Base-by-base conservation (phyloP, 2,888 invertebrate species). In the Hemithea aestivaria region DNA sequence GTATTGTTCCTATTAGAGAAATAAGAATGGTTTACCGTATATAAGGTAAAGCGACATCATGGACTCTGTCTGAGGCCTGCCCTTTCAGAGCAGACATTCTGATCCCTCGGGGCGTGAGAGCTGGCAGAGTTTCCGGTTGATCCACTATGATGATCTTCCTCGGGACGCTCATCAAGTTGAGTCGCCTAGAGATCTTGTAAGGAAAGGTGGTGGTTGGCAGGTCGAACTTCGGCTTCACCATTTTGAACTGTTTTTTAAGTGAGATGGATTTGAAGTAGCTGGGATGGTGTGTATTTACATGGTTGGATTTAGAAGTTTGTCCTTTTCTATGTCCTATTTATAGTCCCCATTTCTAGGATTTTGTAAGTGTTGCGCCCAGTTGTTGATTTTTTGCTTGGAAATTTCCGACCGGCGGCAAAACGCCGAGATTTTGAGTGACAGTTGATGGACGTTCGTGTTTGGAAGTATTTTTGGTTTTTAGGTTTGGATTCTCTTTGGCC, bases 21-120 rank as follows among this genome's bases (percentile, higher is more conserved):
- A 28, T 16, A 21, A 37, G 35, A 22, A 8, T 11, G n/a, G 51
- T 68, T 64, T 53, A 85, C 84, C 83, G 66, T 33, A 75, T 36
- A 40, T 70, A 79, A 2, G 85, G 85, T 73, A 69, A 82, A 1
- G 82, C 63, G 1, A 63, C 76, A 22, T 85, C 85, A 21, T 62
- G 59, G 1, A 82, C 66, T 45, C 79, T 62, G 21, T 82, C 81
- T 2, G 57, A 42, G 1, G 62, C 27, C 0, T 56, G 58, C 0
- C 61, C 62, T 5, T 48, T 56, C 1, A 84, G 7, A 0, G 84
- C 84, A 0, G 83, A 82, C 26, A 58, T 54, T 10, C 84, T 50
- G 1, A 75, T 62, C 0, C 84, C 84, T 1, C 55, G 16, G 0
- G 64, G 52, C 0, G 67, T 75, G 0, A 65, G 45, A 0, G 56